Base-by-base conservation (phyloP, 2,797 vertebrate species). In the Sebastes trivittatus region DNA sequence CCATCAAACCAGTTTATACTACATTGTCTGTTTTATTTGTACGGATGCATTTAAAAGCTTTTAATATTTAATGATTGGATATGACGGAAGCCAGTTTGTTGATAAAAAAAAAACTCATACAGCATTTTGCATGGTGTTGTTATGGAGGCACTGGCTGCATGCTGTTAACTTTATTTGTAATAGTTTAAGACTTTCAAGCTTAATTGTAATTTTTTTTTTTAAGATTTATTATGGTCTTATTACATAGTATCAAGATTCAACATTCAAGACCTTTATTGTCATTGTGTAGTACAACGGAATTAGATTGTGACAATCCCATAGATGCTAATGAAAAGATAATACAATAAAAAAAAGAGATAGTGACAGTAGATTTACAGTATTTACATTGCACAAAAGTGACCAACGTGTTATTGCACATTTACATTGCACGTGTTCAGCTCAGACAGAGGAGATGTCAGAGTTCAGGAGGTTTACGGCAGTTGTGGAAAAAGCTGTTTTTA, bases 11-110 rank as follows among this genome's bases (percentile, higher is more conserved):
- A 23, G 29, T 86, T 75, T 46, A 11, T 25, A 30, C 7, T 59
- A 2, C 4, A 13, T 23, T 23, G 22, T 72, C 3, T 65, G 22
- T 25, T 42, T 68, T 18, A 23, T 61, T 6, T 27, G 55, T 34
- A 46, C 11, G 5, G 22, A 42, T 67, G 71, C 49, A 75, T 82
- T 81, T 63, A 70, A 38, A 38, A 6, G 23, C 4, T 25, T 55
- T 82, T 62, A 42, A 73, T 70, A 32, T 27, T 69, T 22, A 22
- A 23, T 61, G 23, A 36, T 32, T 67, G 30, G 23, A 60, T 22
- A 2, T 71, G 62, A 84, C 36, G 13, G 79, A 74, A 80, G 63
- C 76, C n/a, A 52, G 10, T 64, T 52, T 69, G 77, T 71, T 61
- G 77, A 73, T 16, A 42, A 2, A 13, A 38, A 38, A 32, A 29